phyloP scores from a whole-genome alignment of 2,888 invertebrate species.

The Pandemis heparana region DNA sequence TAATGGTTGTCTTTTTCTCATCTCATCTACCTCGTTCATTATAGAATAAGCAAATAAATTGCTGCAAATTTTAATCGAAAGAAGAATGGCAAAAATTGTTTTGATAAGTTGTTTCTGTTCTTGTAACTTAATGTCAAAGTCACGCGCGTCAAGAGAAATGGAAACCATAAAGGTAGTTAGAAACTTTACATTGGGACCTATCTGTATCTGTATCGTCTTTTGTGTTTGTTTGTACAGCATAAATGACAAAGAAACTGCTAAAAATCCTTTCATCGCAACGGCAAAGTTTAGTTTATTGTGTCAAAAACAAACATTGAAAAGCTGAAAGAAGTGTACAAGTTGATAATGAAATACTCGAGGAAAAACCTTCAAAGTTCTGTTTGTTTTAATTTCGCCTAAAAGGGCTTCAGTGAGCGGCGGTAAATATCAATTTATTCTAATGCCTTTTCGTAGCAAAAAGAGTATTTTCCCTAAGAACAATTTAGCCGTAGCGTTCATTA shows the following conservation, averaged over 20 bases:
- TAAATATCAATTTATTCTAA: conserved; percentile 67
- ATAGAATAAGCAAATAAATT: conserved; percentile 72
- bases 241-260: not conserved
- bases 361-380: conserved; percentile 54
- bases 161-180: not conserved
- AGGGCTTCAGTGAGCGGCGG: conserved; percentile 55
- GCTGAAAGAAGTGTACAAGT: conserved; percentile 44
- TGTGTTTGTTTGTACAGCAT: not conserved
- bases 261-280: conserved; percentile 5
- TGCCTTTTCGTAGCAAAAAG: conserved; percentile 61
- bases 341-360: conserved; percentile 38
- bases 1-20: conserved; percentile 73
- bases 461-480: conserved; percentile 54
- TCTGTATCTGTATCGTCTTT: not conserved
- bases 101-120: not conserved
- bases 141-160: not conserved
- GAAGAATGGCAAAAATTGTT: not conserved
- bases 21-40: conserved; percentile 67
- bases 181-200: not conserved
- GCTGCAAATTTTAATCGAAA: conserved; percentile 45
- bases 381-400: conserved; percentile 61
- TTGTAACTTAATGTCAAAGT: not conserved
- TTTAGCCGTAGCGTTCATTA: conserved; percentile 76
- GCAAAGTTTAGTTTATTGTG: conserved; percentile 17
- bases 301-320: conserved; percentile 26